Conservation (phyloP, 1,140 invertebrate species). For the Pseudomyrmex cubaensis region DNA sequence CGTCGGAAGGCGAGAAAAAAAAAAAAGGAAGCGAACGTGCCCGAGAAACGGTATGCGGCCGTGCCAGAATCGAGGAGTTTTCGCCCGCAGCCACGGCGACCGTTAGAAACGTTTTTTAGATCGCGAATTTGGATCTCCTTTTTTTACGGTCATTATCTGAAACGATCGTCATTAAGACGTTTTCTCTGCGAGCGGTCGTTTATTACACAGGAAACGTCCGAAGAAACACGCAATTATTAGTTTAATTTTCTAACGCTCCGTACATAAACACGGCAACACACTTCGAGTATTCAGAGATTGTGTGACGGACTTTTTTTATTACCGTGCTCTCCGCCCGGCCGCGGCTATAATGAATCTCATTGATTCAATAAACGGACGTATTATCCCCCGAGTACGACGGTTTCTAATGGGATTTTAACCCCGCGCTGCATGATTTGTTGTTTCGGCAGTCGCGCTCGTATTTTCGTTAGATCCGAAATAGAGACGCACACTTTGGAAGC, state of each 20-base stretch:
- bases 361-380: constrained; percentile 52
- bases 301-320: constrained; percentile 22
- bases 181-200: constrained; percentile 19
- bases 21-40: neutral
- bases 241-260: constrained; percentile 52
- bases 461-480: constrained; percentile 49
- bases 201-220: constrained; percentile 28
- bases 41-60: constrained; percentile 18
- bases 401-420: constrained; percentile 42
- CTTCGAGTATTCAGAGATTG: neutral
- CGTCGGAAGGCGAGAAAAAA: constrained; percentile 7
- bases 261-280: neutral
- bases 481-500: neutral
- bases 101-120: constrained; percentile 62
- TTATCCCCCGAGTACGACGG: constrained; percentile 31
- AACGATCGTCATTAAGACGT: constrained; percentile 65
- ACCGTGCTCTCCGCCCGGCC: neutral
- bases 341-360: constrained; percentile 31
- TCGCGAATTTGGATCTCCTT: constrained; percentile 56
- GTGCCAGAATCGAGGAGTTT: constrained; percentile 28
- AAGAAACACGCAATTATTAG: constrained; percentile 41
- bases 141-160: constrained; percentile 46
- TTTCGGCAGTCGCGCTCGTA: constrained; percentile 22
- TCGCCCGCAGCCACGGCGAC: constrained; percentile 58
- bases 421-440: constrained; percentile 13